Evolutionary conservation across 2,797 vertebrate species (phyloP), one percentile per base, ranked within the genome.

Genomic region (Cyprinodon diabolis): DNA sequence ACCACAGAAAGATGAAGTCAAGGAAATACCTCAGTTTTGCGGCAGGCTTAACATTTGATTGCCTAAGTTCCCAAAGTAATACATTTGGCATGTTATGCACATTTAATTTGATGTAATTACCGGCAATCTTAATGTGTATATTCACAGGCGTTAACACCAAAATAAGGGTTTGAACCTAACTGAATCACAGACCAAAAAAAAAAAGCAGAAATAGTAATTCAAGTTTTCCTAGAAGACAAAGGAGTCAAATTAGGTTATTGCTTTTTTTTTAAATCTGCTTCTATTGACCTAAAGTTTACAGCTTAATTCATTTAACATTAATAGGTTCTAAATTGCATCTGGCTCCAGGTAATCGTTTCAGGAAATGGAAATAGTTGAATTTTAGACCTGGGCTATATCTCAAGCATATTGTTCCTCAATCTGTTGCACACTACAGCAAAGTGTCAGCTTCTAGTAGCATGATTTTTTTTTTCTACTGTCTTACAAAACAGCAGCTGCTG

Each of bases 391-490:
- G 21, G 30, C 30, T 30, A 30, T 30, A 13, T 25, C 23, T 45
- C 21, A 47, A 25, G 45, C 40, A 43, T 12, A 13, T 49, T 48
- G 54, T 13, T n/a, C 25, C 17, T 68, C 9, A 68, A 10, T 19
- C 19, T 21, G 48, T 25, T 68, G 25, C 17, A 68, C 15, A 21
- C 40, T 43, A 21, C 35, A 63, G 19, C 37, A 43, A 43, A 19
- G 45, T 65, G 12, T n/a, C 60, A 63, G 60, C 60, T 79, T 84
- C 81, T 52, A 76, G 87, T 88, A 93, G 90, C 89, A 92, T 88
- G 85, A n/a, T 40, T 70, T 60, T 71, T 54, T 54, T 56, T 74
- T 86, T 77, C 75, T 68, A 56, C 54, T 51, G 56, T 72, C 87
- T 78, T 62, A 69, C 66, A 80, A 52, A 57, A 77, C 71, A 40